Conservation (phyloP, 2,113 vertebrate genomes). For the Halcyon malimbica region DNA sequence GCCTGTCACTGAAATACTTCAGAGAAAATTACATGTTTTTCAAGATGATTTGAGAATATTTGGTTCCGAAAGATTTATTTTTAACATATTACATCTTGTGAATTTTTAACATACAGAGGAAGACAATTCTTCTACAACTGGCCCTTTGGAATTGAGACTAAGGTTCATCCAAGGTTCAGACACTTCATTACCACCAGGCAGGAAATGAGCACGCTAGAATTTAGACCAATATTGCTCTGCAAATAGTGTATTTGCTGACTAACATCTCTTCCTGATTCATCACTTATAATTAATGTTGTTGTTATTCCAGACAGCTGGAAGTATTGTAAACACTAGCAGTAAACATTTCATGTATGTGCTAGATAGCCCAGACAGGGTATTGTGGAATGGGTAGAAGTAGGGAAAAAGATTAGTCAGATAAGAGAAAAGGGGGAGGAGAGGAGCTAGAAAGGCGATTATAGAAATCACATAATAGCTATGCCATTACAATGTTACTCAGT, state of each 20-base stretch:
- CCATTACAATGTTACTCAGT: not conserved
- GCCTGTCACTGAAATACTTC: not conserved
- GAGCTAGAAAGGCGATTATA: not conserved
- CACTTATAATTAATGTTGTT: not conserved
- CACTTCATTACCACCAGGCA: slow-evolving; percentile 2
- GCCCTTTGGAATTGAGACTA: not conserved
- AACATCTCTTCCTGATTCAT: slow-evolving; percentile 37
- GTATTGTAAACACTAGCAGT: not conserved
- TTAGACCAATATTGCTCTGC: not conserved
- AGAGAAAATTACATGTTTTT: slow-evolving; percentile 9
- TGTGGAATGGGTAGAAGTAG: not conserved
- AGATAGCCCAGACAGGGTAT: not conserved
- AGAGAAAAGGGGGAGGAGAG: not conserved
- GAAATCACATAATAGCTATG: not conserved
- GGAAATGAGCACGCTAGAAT: slow-evolving; percentile 60
- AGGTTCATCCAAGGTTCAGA: slow-evolving; percentile 60
- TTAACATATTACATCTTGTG: not conserved
- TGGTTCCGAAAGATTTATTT: not conserved
- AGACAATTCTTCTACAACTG: not conserved
- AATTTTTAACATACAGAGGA: not conserved
- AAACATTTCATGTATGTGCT: not conserved
- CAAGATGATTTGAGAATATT: not conserved
- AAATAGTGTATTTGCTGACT: slow-evolving; percentile 50
- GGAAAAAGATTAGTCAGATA: not conserved
- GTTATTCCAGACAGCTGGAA: not conserved